Evolutionary conservation across 2,888 invertebrate genomes (phyloP).

Genomic region (Vanessa cardui): DNA sequence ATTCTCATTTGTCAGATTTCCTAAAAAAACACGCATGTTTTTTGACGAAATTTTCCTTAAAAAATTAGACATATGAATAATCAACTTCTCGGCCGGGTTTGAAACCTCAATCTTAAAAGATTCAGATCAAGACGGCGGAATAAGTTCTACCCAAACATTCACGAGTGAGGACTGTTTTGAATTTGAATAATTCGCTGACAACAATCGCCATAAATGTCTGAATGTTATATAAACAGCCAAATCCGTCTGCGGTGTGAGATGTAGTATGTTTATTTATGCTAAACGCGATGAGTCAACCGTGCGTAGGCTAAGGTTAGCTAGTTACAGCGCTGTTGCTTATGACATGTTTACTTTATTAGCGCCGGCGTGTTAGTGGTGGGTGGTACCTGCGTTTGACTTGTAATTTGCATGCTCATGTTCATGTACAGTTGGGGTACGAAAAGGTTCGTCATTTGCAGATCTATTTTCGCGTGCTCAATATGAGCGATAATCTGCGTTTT

Average conservation of each 20-base stretch:
- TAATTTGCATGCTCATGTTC: background rate
- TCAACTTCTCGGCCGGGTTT: no score
- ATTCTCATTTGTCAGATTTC: no score
- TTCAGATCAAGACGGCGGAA: no score
- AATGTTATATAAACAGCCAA: background rate
- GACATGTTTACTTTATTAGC: constrained; percentile 23
- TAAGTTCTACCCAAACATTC: no score
- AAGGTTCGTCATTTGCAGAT: no score
- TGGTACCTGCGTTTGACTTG: background rate
- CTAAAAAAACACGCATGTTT: no score
- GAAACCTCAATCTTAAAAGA: no score
- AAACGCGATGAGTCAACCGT: constrained; percentile 34
- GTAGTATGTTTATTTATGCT: constrained; percentile 26
- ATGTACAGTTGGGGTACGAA: no score
- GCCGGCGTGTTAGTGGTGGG: constrained; percentile 9
- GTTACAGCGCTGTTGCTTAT: constrained; percentile 4
- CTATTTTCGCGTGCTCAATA: no score
- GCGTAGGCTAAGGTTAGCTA: constrained; percentile 35
- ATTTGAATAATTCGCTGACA: background rate
- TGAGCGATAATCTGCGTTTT: no score
- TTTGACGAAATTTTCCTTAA: no score
- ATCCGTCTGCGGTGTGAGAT: background rate
- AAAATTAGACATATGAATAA: no score
- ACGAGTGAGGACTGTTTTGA: background rate
- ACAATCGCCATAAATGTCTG: background rate